Base-by-base conservation (phyloP, 1,140 invertebrate genomes). In the Ganaspis sp. region DNA sequence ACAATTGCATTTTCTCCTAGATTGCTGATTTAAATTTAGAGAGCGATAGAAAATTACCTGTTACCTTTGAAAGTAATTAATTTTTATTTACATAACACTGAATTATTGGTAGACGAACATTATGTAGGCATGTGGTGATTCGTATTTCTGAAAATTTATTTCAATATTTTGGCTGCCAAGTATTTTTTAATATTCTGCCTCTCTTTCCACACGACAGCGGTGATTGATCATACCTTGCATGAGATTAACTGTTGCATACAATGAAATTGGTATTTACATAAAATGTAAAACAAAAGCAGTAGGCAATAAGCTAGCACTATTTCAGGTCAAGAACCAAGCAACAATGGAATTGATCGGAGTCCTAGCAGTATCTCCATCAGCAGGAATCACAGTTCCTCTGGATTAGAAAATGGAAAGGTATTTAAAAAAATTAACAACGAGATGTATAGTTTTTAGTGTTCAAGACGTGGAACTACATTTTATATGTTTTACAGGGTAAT, bases 341-440 rank as follows among this genome's bases (percentile, higher is more conserved):
- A 78, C 58, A 89, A 86, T 70, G 92, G 92, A n/a, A 94, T 97
- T 92, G 93, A 95, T 54, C 94, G 95, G 87, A 97, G 96, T 89
- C 95, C 95, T 4, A 96, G 95, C 87, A 95, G 91, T 83, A 92
- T 94, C 72, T 97, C 96, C 8, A 96, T 97, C 91, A 93, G 92
- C 78, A 92, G 95, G 77, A 96, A 96, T 87, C 94, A 95, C 64
- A 97, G 96, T 88, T 93, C 94, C 21, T 93, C 92, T 12, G 94
- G 94, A 79, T 89, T 95, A 34, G 89, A 91, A 17, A 95, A 95
- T 81, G 94, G 94, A 19, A 90, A 82, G 85, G 90, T 91, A 38
- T 70, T 34, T n/a, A n/a, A n/a, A n/a, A n/a, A n/a, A n/a, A n/a
- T n/a, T n/a, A n/a, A 76, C 72, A 15, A 42, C 4, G 71, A 42